Conservation (phyloP, 2,888 invertebrate species). For the Cheilosia vernalis region DNA sequence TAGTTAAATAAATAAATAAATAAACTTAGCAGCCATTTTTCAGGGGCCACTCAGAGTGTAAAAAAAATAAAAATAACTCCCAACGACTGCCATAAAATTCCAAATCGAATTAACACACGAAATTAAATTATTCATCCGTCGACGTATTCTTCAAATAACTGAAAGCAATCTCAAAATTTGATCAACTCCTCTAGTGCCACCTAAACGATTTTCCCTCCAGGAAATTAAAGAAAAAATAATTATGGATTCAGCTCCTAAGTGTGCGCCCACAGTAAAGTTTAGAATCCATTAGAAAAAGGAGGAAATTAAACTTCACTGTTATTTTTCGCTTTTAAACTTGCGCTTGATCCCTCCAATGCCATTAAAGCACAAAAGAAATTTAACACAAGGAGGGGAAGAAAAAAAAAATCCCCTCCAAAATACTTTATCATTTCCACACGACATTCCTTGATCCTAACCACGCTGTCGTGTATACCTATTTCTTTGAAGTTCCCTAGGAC, state of each 20-base stretch:
- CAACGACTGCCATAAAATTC: too few species aligned
- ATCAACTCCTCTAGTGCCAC: too few species aligned
- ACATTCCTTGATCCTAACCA: slow-evolving; percentile 14
- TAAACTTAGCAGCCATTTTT: too few species aligned
- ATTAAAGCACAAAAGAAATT: slow-evolving; percentile 33
- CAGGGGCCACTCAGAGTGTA: too few species aligned
- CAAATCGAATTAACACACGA: too few species aligned
- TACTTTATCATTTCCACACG: slow-evolving; percentile 9
- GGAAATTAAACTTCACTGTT: slow-evolving; percentile 15
- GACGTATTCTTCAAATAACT: too few species aligned
- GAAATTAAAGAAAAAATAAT: slow-evolving; percentile 15
- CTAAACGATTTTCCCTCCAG: neutral
- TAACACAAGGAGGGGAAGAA: neutral
- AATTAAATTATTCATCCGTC: too few species aligned
- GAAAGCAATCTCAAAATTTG: neutral
- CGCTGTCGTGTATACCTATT: neutral
- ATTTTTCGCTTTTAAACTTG: slow-evolving; percentile 8
- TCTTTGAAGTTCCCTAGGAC: slow-evolving; percentile 27
- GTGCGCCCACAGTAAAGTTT: neutral
- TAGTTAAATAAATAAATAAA: too few species aligned
- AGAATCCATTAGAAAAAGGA: neutral
- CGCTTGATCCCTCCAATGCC: slow-evolving; percentile 34
- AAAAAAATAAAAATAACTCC: too few species aligned
- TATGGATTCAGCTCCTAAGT: neutral
- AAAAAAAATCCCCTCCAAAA: neutral